Evolutionary conservation across 2,888 invertebrate species (phyloP).

Genomic region (Dasypolia templi): DNA sequence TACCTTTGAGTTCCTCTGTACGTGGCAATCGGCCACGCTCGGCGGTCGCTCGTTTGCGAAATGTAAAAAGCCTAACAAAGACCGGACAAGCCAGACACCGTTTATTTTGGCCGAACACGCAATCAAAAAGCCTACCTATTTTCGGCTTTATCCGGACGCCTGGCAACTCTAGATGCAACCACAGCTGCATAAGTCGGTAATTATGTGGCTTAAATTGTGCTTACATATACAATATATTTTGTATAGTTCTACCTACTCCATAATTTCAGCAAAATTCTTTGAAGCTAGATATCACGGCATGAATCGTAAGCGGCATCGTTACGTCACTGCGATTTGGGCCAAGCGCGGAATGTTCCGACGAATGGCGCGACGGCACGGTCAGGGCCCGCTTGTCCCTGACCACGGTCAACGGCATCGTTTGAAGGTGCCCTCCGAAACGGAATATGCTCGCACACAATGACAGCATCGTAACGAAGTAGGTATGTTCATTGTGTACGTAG

Average conservation of each 20-base stretch:
- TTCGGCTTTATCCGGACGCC: no score
- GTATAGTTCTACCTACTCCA: neutral
- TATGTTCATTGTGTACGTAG: constrained; percentile 25
- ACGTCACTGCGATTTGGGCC: constrained; percentile 74
- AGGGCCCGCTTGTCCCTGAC: constrained; percentile 86
- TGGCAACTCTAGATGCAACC: no score
- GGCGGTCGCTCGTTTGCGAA: no score
- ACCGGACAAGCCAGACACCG: no score
- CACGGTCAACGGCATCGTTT: constrained; percentile 88
- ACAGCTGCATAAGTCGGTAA: neutral
- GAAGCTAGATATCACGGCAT: constrained; percentile 12
- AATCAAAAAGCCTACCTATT: no score
- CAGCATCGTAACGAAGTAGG: constrained; percentile 42
- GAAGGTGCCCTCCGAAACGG: constrained; percentile 85
- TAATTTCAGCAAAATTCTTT: constrained; percentile 20
- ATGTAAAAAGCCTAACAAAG: no score
- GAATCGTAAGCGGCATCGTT: constrained; percentile 59
- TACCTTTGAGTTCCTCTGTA: no score
- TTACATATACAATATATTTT: neutral
- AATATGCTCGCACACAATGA: constrained; percentile 59
- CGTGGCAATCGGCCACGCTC: no score
- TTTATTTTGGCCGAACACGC: no score
- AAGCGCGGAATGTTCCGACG: constrained; percentile 70
- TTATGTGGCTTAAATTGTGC: constrained; percentile 9
- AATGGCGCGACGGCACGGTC: constrained; percentile 75